phyloP scores from a whole-genome alignment of 2,888 invertebrate genomes.

The Spodoptera picta region DNA sequence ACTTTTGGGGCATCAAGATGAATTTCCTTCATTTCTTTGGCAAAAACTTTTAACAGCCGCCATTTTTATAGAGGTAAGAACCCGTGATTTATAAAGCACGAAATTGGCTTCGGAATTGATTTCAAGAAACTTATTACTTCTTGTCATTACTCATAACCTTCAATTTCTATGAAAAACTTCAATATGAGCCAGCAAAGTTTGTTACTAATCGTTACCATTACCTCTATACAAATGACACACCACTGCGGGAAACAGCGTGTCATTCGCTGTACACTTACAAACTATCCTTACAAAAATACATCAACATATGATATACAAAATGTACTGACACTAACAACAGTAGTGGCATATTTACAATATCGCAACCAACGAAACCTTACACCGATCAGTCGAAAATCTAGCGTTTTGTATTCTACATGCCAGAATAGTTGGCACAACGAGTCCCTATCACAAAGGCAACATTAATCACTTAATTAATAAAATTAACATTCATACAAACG shows the following conservation, averaged over 20 bases:
- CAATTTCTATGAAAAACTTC: background rate
- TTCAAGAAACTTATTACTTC: conserved; percentile 2
- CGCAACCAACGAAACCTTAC: conserved; percentile 50
- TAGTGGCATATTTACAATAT: conserved; percentile 33
- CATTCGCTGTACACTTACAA: conserved; percentile 15
- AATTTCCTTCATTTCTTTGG: conserved; percentile 5
- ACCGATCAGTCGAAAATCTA: conserved; percentile 71
- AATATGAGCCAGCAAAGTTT: conserved; percentile 17
- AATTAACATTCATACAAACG: conserved; percentile 17
- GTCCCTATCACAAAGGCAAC: conserved; percentile 41
- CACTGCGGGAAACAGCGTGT: conserved; percentile 26
- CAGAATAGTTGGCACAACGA: conserved; percentile 49
- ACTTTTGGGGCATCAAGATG: conserved; percentile 2
- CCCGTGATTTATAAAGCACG: conserved; percentile 13
- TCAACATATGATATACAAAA: conserved; percentile 30
- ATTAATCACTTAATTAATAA: conserved; percentile 14
- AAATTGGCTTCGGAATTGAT: conserved; percentile 15
- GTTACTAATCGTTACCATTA: conserved; percentile 29
- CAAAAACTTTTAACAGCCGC: conserved; percentile 3
- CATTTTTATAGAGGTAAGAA: conserved; percentile 4
- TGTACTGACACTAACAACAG: conserved; percentile 34
- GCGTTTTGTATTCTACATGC: conserved; percentile 48
- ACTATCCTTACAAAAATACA: conserved; percentile 45
- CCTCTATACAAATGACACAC: conserved; percentile 24
- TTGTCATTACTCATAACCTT: background rate